A percentile compares a stretch with the other conserved stretches of the same genome.
Conservation (phyloP, 2,113 vertebrate species). For the Dasyprocta punctata region DNA sequence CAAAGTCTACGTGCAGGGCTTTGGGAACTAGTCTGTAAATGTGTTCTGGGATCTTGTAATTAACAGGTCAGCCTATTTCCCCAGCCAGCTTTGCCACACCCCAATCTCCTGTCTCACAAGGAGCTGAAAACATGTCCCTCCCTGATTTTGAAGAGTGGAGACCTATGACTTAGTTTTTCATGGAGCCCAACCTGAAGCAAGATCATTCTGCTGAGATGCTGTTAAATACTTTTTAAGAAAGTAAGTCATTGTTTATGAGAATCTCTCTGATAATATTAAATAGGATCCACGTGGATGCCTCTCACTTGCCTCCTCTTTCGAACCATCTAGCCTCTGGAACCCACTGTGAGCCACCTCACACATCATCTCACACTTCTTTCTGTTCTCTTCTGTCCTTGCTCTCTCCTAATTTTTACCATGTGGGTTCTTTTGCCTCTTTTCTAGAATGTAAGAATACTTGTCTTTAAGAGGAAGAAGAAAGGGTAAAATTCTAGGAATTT, state of each 20-base stretch:
- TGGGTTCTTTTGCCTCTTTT: background rate
- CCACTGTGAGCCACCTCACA: background rate
- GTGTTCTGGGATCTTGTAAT: background rate
- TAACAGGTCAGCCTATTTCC: background rate
- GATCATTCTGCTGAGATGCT: background rate
- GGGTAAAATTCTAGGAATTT: background rate
- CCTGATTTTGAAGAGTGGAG: background rate
- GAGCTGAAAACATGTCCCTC: background rate
- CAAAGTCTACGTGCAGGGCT: background rate
- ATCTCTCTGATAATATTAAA: background rate
- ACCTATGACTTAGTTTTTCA: background rate
- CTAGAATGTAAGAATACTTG: conserved; percentile 14
- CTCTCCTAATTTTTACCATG: background rate
- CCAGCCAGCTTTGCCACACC: background rate
- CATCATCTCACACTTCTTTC: background rate
- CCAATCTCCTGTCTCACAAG: background rate
- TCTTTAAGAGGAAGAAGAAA: background rate
- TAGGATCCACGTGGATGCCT: background rate
- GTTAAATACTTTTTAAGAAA: background rate
- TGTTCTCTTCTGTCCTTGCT: background rate
- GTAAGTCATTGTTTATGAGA: background rate
- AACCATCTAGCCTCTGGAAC: background rate
- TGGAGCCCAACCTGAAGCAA: background rate
- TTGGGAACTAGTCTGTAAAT: background rate
- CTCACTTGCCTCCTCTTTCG: background rate